Percentiles rank a stretch among this genome's conserved stretches.
Conservation (phyloP, 2,797 vertebrate genomes). For the Anisognathus igniventris region DNA sequence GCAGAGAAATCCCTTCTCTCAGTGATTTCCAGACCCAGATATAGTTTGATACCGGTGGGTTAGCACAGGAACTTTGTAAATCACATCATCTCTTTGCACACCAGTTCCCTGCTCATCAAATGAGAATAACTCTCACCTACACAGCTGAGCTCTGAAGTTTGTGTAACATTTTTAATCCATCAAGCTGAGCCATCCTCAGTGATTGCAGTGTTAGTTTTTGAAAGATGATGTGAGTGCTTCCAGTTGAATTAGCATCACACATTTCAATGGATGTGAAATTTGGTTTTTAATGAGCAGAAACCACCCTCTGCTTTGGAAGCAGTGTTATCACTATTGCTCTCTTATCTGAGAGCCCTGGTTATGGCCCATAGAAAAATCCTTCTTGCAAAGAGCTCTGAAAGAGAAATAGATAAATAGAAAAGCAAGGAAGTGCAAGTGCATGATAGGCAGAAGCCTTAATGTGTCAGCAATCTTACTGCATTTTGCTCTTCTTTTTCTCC, state of each 20-base stretch:
- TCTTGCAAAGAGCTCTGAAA: neutral
- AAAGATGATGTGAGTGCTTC: neutral
- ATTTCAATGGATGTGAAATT: neutral
- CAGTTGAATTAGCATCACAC: neutral
- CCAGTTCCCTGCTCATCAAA: neutral
- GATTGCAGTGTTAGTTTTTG: neutral
- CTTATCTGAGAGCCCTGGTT: neutral
- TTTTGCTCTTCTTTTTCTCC: neutral
- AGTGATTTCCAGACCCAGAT: neutral
- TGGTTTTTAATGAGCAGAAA: neutral
- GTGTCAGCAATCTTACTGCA: neutral
- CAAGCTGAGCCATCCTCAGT: neutral
- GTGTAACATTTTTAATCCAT: neutral
- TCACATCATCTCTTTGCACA: neutral
- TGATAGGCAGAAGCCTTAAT: neutral
- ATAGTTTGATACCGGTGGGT: neutral
- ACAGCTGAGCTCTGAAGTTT: neutral
- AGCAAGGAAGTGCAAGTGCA: neutral
- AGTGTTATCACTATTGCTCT: neutral
- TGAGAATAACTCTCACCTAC: neutral
- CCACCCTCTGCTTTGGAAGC: neutral
- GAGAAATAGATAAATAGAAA: neutral
- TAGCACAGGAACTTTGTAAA: neutral
- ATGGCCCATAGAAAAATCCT: neutral
- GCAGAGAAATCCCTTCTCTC: neutral